Evolutionary conservation across 2,797 vertebrate genomes (phyloP), one percentile per base, ranked within the genome.

Genomic region (Sitta carolinensis): DNA sequence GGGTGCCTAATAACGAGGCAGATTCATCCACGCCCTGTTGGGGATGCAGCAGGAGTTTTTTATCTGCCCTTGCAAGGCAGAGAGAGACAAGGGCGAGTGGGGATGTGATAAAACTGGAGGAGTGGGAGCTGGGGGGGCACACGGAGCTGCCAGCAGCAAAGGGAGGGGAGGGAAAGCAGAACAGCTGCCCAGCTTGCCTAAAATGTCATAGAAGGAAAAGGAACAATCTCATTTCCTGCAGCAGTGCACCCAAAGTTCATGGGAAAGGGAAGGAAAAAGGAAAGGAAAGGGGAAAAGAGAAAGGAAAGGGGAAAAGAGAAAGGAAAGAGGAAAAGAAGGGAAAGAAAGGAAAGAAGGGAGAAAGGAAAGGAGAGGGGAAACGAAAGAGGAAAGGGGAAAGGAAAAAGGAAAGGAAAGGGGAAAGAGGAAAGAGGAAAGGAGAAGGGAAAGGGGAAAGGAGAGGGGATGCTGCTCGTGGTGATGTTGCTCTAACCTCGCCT

Each of bases 151-250:
- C 40, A 40, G 40, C 40, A 40, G 40, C 14, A 17, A 18, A 22
- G 45, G 69, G 76, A 17, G 22, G 42, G 64, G 38, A 80, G 74
- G 80, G 72, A 57, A 76, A 83, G 51, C 40, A 87, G 72, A 92
- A 92, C 82, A 89, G 68, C 88, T 94, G 90, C 70, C 74, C 80
- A 84, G 59, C 84, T 93, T 62, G 86, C 87, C 89, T 70, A 42
- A 89, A 85, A 45, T 61, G 86, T 81, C 73, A 89, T 42, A 51
- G 93, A 92, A 94, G 86, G 45, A 43, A 77, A 93, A 89, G 67
- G 63, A 59, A 59, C 38, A 59, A 62, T 47, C n/a, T 70, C 52
- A 25, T 9, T 83, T 48, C 61, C 57, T 68, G 29, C 81, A 86
- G 79, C 40, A 59, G 34, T 9, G 81, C 34, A 20, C 11, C 11